Percentiles rank a stretch among this genome's conserved stretches.
These are phyloP conservation scores for Mormyrops boulengeri DNA, from an alignment of 2,797 vertebrate species.

Conservation along the genomic window DNA sequence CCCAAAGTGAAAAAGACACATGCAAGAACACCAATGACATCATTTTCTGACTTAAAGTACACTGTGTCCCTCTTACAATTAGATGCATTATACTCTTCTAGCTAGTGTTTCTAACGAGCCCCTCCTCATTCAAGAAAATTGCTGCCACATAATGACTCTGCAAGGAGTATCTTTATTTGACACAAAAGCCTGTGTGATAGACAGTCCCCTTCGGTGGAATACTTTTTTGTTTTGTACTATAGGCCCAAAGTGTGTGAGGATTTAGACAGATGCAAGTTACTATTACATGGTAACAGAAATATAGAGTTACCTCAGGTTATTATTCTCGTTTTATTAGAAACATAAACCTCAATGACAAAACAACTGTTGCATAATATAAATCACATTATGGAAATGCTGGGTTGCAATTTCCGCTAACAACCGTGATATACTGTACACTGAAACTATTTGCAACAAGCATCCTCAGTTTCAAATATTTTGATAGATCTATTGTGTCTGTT, in stretches of 20 bases:
- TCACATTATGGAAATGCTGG: conserved; percentile 13
- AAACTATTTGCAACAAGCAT: conserved; percentile 9
- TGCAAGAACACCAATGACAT: neutral
- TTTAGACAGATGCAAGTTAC: neutral
- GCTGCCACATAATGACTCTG: neutral
- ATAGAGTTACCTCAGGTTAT: neutral
- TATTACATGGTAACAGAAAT: neutral
- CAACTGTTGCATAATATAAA: conserved; percentile 8
- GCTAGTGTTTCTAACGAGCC: neutral
- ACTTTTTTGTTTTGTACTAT: neutral
- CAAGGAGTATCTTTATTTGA: neutral
- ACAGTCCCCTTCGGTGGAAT: neutral
- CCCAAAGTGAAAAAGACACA: neutral
- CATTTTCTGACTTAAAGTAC: neutral
- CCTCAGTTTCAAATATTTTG: conserved; percentile 1
- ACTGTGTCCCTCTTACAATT: neutral
- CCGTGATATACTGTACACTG: neutral
- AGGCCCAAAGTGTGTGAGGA: neutral
- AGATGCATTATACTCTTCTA: neutral
- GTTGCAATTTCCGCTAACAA: conserved; percentile 5
- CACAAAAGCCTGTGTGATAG: neutral
- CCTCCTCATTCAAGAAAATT: neutral
- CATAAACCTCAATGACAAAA: conserved; percentile 13
- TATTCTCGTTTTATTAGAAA: neutral
- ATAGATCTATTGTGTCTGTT: neutral